Evolutionary conservation across 2,797 vertebrate species (phyloP), one percentile per base, ranked within the genome.

Genomic region (Leptoclinus maculatus): DNA sequence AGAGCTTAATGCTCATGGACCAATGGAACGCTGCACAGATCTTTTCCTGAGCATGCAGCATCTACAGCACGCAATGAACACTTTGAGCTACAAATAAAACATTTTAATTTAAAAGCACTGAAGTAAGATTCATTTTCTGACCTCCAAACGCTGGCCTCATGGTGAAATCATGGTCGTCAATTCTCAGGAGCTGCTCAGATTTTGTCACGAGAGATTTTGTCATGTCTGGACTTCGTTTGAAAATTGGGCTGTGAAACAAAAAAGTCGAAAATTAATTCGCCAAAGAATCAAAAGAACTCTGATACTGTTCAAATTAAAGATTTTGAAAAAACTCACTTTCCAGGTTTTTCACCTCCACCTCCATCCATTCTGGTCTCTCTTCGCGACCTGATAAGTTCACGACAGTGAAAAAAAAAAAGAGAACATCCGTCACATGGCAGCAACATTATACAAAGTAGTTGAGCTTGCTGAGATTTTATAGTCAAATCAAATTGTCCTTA

Each of bases 91-190:
- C 51, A 39, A 41, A 47, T n/a, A 49, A 34, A 51, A 47, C 47
- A 6, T 8, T 41, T 47, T 59, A 17, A 27, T 16, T 62, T 34
- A 10, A 67, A 85, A 73, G 49, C 2, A 32, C n/a, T 38, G 29
- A 9, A 23, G 45, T 54, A 23, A 47, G 16, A 17, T 36, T 27
- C 0, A 10, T 47, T 67, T 51, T 45, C 96, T 57, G 94, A 99
- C 98, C 98, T 97, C 98, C 98, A 76, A 99, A 99, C 1, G 98
- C 97, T 2, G 98, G 98, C 59, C 98, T 97, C 98, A 99, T 99
- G 90, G 98, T 98, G 93, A 99, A 99, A 65, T 99, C 98, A 0
- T 99, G 98, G 89, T 99, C 98, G 0, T 98, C 97, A 95, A 99
- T 98, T 94, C 97, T 95, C 87, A 99, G 95, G 72, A 99, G 96